Evolutionary conservation across 2,113 vertebrate species (phyloP), one percentile per base, ranked within the genome.

Genomic region (Sakesphorus luctuosus): DNA sequence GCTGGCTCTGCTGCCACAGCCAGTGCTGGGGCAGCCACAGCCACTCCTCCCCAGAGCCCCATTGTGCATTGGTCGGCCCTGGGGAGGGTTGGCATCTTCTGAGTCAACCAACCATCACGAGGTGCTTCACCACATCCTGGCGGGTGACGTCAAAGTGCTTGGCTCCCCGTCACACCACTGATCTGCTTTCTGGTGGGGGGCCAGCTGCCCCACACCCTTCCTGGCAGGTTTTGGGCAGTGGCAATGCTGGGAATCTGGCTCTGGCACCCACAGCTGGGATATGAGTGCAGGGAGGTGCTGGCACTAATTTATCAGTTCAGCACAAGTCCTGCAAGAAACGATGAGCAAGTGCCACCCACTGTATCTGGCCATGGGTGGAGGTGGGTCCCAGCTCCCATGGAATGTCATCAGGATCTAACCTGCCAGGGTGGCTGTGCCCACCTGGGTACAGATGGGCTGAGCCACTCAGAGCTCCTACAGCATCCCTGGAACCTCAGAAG

Each of bases 131-230:
- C 90, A 94, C 89, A 85, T 97, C 94, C 90, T 91, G 78, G 28
- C 24, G 0, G 46, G 33, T 92, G 91, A 96, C 86, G 84, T 91
- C 93, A 95, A 91, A 76, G 85, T 3, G 0, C 25, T 24, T 20
- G 74, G 84, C 87, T 88, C 33, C 59, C 47, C 2, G 0, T 13
- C 2, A 1, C 0, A 0, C 35, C 0, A 2, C 78, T 2, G 10
- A 23, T 49, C 20, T 5, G 56, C 55, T 10, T 10, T 18, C 38
- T 58, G 71, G 14, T 13, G 23, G 50, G 53, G 11, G 11, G 17
- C 50, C 4, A 0, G 65, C 43, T 8, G 6, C 72, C 67, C 75
- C 67, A 49, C 19, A 1, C 52, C 79, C 83, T 85, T 29, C 78
- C 84, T 3, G 0, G 67, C 38, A 63, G 71, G 62, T 3, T 36